These are phyloP conservation scores for Heteronetta atricapilla DNA, from an alignment of 2,113 vertebrate species.

Conservation along the genomic window DNA sequence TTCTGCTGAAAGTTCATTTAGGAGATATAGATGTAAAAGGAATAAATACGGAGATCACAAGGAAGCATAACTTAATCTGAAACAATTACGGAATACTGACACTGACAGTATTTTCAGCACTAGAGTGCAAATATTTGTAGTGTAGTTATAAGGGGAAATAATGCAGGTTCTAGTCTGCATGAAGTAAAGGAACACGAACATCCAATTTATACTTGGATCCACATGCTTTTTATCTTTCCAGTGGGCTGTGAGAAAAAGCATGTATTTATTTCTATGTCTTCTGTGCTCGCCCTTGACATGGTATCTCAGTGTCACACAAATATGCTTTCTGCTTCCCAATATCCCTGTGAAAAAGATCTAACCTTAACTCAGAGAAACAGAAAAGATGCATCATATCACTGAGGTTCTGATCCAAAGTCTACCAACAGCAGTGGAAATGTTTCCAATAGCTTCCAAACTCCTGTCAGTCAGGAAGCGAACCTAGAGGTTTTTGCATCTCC, in stretches of 20 bases:
- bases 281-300: too few relatives aligned
- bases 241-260: background rate
- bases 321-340: background rate
- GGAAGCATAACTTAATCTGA: background rate
- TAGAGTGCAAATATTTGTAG: background rate
- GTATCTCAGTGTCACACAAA: background rate
- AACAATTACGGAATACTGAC: background rate
- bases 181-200: background rate
- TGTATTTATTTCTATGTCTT: background rate
- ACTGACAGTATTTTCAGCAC: background rate
- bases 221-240: background rate
- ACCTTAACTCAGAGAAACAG: background rate
- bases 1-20: background rate
- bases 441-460: background rate
- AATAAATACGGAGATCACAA: background rate
- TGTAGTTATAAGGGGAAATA: background rate
- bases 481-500: rapidly evolving
- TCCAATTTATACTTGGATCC: background rate
- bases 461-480: background rate
- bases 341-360: background rate
- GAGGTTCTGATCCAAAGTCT: background rate
- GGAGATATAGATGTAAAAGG: background rate
- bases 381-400: background rate
- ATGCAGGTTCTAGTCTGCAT: background rate
- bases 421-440: background rate